Conservation (phyloP, 1,140 invertebrate genomes). For the Bombus balteatus region DNA sequence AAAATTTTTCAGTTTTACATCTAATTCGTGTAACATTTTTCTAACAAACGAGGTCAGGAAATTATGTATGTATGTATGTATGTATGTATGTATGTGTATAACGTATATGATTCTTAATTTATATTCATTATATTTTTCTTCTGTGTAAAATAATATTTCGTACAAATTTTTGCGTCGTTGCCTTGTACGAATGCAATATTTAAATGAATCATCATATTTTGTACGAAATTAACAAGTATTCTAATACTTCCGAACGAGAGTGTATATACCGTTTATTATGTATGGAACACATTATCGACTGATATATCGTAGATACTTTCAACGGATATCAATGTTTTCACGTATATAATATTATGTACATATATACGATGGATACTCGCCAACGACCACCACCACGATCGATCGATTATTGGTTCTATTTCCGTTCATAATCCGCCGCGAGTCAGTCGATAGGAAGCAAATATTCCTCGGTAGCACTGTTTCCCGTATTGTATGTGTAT, state of each 20-base stretch:
- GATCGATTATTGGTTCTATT: conserved; percentile 48
- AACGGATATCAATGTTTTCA: conserved; percentile 46
- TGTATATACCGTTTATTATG: conserved; percentile 27
- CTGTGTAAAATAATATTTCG: no score
- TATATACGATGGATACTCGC: background rate
- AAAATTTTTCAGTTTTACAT: no score
- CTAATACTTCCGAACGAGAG: background rate
- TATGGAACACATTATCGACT: conserved; percentile 52
- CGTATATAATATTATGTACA: background rate
- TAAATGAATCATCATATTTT: no score
- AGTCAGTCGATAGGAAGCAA: conserved; percentile 17
- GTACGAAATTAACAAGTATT: background rate
- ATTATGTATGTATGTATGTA: no score
- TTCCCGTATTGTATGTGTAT: background rate
- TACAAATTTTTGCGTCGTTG: no score
- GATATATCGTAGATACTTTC: conserved; percentile 55
- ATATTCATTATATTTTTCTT: no score
- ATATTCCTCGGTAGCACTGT: conserved; percentile 6
- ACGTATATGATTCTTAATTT: no score
- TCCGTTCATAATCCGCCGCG: conserved; percentile 17
- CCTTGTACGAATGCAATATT: no score
- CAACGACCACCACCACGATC: conserved; percentile 18
- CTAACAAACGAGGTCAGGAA: no score
- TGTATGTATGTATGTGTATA: no score
- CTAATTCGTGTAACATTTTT: no score